Base-by-base conservation (phyloP, 2,113 vertebrate genomes). In the Symphodus melops region DNA sequence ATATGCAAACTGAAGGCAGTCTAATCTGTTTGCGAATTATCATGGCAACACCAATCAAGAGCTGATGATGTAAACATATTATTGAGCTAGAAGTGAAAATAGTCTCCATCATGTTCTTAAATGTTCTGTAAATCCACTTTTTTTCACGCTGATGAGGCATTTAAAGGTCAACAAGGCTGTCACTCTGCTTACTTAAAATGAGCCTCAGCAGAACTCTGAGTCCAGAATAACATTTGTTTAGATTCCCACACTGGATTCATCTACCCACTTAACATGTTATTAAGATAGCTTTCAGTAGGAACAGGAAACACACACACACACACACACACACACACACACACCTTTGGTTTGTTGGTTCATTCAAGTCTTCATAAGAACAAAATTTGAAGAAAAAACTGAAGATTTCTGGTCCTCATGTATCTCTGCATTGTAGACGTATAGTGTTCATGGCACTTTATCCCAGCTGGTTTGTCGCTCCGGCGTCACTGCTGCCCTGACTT, bases 311-410 rank as follows among this genome's bases (percentile, higher is more conserved):
- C 44, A 75, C 16, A 88, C 88, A 33, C 28, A 33, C 28, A 33
- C 28, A 33, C 28, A 33, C 28, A 33, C 28, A 5, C 4, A 33
- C 28, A 33, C 3, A 33, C 28, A 33, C 44, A 75, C 16, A 88
- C 88, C 85, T 87, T 53, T 23, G 65, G 62, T 49, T 75, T 53
- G 49, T 54, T 20, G 20, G 9, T 10, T 79, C 46, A 56, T 58
- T 3, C 1, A 25, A 9, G n/a, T 67, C 39, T 6, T 62, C n/a
- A 68, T 59, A 14, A n/a, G 25, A 60, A 23, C 1, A 14, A 3
- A 1, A 60, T 33, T 0, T 33, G 42, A 77, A 76, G 37, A 62
- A 14, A 4, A 3, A 53, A 25, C 0, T 23, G 37, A 77, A 74
- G 28, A 62, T 13, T 8, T 36, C 2, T 16, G 21, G 49, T 60